A percentile compares a stretch with the other conserved stretches of the same genome.
These are phyloP conservation scores for Rhabditoides inermis DNA, from an alignment of 2,888 invertebrate species.

Conservation along the genomic window DNA sequence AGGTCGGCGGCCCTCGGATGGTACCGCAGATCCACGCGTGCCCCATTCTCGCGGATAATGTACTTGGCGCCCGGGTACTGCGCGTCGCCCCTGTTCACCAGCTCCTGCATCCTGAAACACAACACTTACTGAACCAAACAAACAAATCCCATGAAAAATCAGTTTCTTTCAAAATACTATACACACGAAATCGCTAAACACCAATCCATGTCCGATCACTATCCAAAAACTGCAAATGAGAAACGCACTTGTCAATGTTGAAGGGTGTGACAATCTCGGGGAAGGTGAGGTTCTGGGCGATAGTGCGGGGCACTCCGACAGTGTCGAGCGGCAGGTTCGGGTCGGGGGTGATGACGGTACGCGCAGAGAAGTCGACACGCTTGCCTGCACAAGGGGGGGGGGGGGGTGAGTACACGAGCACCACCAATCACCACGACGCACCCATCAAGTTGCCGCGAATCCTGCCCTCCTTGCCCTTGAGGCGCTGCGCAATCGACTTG, in stretches of 20 bases:
- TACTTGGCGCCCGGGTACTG: conserved; percentile 99
- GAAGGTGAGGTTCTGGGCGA: conserved; percentile 97
- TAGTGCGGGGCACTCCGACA: conserved; percentile 92
- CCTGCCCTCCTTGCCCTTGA: conserved; percentile 95
- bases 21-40: conserved; percentile 91
- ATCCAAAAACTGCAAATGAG: neutral
- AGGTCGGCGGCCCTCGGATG: conserved; percentile 95
- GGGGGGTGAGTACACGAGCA: neutral
- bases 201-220: neutral
- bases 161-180: neutral
- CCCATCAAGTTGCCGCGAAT: conserved; percentile 99
- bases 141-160: neutral
- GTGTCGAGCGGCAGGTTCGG: conserved; percentile 68
- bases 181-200: neutral
- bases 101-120: conserved; percentile 67
- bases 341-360: conserved; percentile 72
- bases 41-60: conserved; percentile 95
- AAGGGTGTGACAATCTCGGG: conserved; percentile 98
- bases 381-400: conserved; percentile 12
- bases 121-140: neutral
- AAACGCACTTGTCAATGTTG: conserved; percentile 78
- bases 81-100: conserved; percentile 89
- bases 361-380: conserved; percentile 96
- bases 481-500: conserved; percentile 88
- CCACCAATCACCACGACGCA: conserved; percentile 59